Evolutionary conservation across 1,140 invertebrate species (phyloP).

Genomic region (Sycophila sp.): DNA sequence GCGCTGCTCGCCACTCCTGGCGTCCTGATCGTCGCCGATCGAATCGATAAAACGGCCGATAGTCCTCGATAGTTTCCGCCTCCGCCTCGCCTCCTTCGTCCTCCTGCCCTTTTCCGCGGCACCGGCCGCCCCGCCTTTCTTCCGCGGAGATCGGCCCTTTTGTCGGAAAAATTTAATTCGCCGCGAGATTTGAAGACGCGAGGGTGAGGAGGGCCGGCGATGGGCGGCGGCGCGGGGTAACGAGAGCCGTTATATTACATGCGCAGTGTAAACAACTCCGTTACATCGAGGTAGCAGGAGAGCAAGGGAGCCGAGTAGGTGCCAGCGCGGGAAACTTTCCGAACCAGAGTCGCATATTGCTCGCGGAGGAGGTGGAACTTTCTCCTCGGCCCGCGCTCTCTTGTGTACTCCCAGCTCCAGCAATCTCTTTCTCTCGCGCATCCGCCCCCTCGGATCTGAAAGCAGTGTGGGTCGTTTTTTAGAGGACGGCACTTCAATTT

Average conservation of each 20-base stretch:
- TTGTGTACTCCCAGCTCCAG: background rate
- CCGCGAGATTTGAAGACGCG: background rate
- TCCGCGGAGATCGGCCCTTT: background rate
- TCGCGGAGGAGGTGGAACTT: conserved; percentile 58
- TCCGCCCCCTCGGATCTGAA: background rate
- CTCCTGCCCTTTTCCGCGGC: background rate
- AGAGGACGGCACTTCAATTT: no score
- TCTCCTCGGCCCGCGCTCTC: conserved; percentile 35
- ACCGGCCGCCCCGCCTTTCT: background rate
- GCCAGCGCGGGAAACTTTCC: conserved; percentile 61
- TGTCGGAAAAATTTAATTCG: background rate
- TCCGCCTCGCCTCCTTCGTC: no score
- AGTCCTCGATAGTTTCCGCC: conserved; percentile 21
- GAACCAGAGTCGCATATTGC: conserved; percentile 63
- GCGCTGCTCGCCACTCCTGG: conserved; percentile 40
- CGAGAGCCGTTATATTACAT: conserved; percentile 61
- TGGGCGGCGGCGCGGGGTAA: conserved; percentile 26
- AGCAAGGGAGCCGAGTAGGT: conserved; percentile 59
- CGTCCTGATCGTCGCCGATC: conserved; percentile 52
- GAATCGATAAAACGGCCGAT: conserved; percentile 52
- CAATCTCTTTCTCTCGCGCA: background rate
- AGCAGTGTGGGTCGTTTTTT: no score
- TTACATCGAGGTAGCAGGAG: conserved; percentile 65
- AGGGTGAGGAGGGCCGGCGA: background rate
- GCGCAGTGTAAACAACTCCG: conserved; percentile 69